Evolutionary conservation across 64 coral and sea anemone species (phyloP), one percentile per base, ranked within the genome.

Genomic region (Exaiptasia diaphana): DNA sequence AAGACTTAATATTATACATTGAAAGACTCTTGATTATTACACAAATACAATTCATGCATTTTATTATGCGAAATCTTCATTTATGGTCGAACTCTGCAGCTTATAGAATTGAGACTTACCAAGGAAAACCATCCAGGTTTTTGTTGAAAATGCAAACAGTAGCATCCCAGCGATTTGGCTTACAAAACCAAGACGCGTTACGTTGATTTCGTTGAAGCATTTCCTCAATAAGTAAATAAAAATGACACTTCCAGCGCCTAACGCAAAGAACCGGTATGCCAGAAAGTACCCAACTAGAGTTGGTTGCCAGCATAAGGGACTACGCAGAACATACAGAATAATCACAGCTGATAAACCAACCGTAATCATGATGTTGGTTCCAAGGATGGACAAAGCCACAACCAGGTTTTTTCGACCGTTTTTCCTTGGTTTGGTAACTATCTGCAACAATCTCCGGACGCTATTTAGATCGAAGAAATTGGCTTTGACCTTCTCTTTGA

Each of bases 111-210:
- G 14, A 4, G 8, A 48, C 76, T 49, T 83, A 97, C 93, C 93
- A 87, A 90, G 38, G 55, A 82, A 82, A 7, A 97, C 74, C 71
- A 97, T 82, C 88, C 87, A 90, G 18, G 89, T 79, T 5, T 39
- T 71, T 23, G 82, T 64, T 0, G 93, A 90, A 67, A 97, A 91
- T 2, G 88, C 93, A n/a, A 91, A 68, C 50, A 97, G 41, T 24
- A 97, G 31, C 4, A 83, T 64, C 14, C 67, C 70, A 18, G 89
- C 53, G 7, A 86, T 86, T 13, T 87, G 54, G 0, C 71, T 76
- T 22, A 91, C 20, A 56, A 90, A 59, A 12, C 93, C 83, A 33
- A 87, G 30, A 12, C 88, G 83, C 4, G 48, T 52, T 27, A 83
- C 82, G 36, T 76, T 86, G 31, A 87, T 61, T 62, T 71, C 83